Conservation (phyloP, 2,113 vertebrate genomes). For the Hippoglossus stenolepis region DNA sequence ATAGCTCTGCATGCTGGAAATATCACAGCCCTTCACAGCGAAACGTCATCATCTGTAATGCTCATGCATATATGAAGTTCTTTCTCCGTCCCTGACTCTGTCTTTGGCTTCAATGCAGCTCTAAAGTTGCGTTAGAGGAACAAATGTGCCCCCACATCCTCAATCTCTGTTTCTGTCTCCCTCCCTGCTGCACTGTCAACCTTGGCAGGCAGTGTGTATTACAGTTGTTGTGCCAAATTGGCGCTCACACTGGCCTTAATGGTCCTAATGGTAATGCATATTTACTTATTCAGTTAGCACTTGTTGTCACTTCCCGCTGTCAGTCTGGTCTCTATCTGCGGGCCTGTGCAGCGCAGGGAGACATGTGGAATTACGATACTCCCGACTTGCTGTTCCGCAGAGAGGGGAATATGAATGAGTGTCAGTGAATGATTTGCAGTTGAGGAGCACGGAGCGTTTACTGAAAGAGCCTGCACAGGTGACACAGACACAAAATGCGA, state of each 20-base stretch:
- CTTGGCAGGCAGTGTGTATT: slow-evolving; percentile 46
- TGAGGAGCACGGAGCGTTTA: slow-evolving; percentile 55
- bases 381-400: slow-evolving; percentile 53
- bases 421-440: slow-evolving; percentile 73
- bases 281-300: slow-evolving; percentile 69
- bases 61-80: slow-evolving; percentile 19
- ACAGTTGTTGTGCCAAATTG: slow-evolving; percentile 55
- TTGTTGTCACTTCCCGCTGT: slow-evolving; percentile 70
- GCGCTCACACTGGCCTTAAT: slow-evolving; percentile 54
- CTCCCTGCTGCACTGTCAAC: slow-evolving; percentile 46
- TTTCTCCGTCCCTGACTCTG: slow-evolving; percentile 37
- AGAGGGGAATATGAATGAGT: slow-evolving; percentile 68
- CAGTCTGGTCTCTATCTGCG: slow-evolving; percentile 67
- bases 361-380: slow-evolving; percentile 65
- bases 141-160: slow-evolving; percentile 34
- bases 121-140: slow-evolving; percentile 51
- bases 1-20: slow-evolving; percentile 42
- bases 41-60: slow-evolving; percentile 48
- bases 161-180: slow-evolving; percentile 33
- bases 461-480: slow-evolving; percentile 66
- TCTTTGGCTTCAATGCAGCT: slow-evolving; percentile 42
- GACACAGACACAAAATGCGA: slow-evolving; percentile 71
- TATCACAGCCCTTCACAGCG: slow-evolving; percentile 24
- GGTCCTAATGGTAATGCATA: slow-evolving; percentile 64
- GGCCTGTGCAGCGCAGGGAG: slow-evolving; percentile 47